Evolutionary conservation across 2,113 vertebrate species (phyloP).

Genomic region (Pelodiscus sinensis): DNA sequence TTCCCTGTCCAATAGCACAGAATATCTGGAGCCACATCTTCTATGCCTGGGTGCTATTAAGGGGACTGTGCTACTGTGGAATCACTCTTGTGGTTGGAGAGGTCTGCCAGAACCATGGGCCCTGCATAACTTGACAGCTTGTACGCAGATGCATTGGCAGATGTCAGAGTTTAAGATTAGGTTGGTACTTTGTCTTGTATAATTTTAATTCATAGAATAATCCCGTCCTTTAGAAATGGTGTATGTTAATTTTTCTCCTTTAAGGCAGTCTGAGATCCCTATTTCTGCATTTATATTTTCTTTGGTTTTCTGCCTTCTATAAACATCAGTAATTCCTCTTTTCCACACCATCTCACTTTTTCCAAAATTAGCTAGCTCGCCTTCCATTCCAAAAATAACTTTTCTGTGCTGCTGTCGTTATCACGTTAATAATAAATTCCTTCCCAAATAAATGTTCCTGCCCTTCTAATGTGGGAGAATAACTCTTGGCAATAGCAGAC

Average conservation of each 20-base stretch:
- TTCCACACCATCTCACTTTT: not conserved
- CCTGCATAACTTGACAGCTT: rapidly evolving
- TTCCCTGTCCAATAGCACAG: not conserved
- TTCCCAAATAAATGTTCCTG: not conserved
- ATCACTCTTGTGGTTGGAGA: rapidly evolving
- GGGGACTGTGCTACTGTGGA: not conserved
- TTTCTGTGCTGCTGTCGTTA: not conserved
- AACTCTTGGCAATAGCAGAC: not conserved
- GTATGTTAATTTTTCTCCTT: not conserved
- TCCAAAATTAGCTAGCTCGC: not conserved
- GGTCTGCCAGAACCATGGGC: not conserved
- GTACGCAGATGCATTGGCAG: not conserved
- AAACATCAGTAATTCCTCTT: not conserved
- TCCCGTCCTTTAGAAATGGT: not conserved
- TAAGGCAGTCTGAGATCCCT: not conserved
- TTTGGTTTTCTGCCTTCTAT: not conserved
- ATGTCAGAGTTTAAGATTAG: not conserved
- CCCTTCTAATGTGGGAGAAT: not conserved
- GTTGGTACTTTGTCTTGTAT: not conserved
- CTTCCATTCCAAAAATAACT: not conserved
- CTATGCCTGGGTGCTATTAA: not conserved
- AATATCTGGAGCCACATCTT: not conserved
- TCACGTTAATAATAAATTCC: not conserved
- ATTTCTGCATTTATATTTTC: not conserved
- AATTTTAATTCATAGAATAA: not conserved